A percentile compares a stretch with the other conserved stretches of the same genome.
These are phyloP conservation scores for Selenia dentaria DNA, from an alignment of 2,888 invertebrate species.

Conservation along the genomic window DNA sequence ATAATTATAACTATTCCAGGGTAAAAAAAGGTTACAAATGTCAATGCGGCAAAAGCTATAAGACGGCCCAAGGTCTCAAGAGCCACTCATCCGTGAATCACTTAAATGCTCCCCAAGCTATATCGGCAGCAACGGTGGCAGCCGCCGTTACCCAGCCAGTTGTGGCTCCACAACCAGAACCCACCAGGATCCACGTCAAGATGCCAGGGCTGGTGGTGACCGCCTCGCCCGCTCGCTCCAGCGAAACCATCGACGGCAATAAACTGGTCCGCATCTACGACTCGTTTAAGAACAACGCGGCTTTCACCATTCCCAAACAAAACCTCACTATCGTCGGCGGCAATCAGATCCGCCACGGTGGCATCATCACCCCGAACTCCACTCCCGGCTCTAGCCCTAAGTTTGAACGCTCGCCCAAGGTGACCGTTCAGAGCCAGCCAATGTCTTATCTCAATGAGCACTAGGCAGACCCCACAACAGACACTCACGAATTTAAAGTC, in stretches of 20 bases:
- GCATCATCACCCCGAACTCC: slow-evolving; percentile 4
- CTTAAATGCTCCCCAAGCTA: slow-evolving; percentile 2
- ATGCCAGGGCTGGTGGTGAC: slow-evolving; percentile 71
- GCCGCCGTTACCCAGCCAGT: slow-evolving; percentile 15
- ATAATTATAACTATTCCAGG: slow-evolving; percentile 69
- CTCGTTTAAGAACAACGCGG: slow-evolving; percentile 64
- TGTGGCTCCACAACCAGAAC: slow-evolving; percentile 9
- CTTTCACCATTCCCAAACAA: slow-evolving; percentile 74
- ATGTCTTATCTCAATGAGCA: slow-evolving; percentile 46
- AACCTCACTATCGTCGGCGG: slow-evolving; percentile 55
- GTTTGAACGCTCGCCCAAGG: slow-evolving; percentile 59
- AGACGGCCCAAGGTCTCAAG: slow-evolving; percentile 91
- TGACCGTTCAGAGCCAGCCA: slow-evolving; percentile 57
- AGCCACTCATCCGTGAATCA: slow-evolving; percentile 82
- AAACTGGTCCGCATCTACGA: slow-evolving; percentile 76
- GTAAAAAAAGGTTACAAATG: slow-evolving; percentile 92
- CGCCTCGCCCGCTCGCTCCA: slow-evolving; percentile 60
- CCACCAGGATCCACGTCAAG: slow-evolving; percentile 42
- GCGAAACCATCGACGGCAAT: slow-evolving; percentile 41
- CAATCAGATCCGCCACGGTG: slow-evolving; percentile 36
- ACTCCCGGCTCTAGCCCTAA: slow-evolving; percentile 37
- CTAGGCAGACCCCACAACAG: slow-evolving; percentile 6
- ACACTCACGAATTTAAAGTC: slow-evolving; percentile 61
- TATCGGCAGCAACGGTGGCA: slow-evolving; percentile 14
- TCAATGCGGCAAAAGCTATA: slow-evolving; percentile 94